Conservation (phyloP, 1,140 invertebrate species). For the Drosophila watanabei region DNA sequence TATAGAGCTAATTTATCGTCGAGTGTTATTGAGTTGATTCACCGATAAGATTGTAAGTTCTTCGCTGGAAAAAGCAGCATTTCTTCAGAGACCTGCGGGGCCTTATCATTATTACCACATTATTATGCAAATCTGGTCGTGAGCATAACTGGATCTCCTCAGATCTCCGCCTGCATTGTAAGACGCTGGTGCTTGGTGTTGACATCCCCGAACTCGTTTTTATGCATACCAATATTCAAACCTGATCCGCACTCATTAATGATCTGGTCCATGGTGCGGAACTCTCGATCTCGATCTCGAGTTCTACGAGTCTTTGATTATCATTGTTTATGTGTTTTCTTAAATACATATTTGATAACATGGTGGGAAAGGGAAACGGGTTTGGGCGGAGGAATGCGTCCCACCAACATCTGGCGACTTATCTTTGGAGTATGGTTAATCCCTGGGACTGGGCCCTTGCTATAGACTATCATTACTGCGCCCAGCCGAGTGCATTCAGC, state of each 20-base stretch:
- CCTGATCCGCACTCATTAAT: conserved; percentile 60
- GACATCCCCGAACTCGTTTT: conserved; percentile 68
- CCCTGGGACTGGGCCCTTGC: not conserved
- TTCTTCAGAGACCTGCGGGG: not conserved
- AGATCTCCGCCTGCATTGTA: conserved; percentile 64
- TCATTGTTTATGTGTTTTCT: conserved; percentile 51
- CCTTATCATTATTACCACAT: conserved; percentile 29
- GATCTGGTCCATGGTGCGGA: conserved; percentile 60
- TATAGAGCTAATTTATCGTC: not conserved
- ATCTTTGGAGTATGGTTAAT: conserved; percentile 2
- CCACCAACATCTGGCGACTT: conserved; percentile 5
- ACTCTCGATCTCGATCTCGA: conserved; percentile 55
- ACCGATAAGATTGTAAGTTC: conserved; percentile 20
- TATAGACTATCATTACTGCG: not conserved
- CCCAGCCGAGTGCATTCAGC: conserved; percentile 10
- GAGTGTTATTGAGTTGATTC: not conserved
- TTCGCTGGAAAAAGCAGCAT: conserved; percentile 12
- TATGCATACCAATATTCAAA: conserved; percentile 64
- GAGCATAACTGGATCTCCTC: conserved; percentile 50
- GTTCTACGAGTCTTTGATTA: conserved; percentile 51
- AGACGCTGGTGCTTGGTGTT: conserved; percentile 21
- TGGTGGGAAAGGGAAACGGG: conserved; percentile 14
- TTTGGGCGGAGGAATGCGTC: conserved; percentile 17
- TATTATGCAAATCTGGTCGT: conserved; percentile 64
- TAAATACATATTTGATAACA: not conserved